Evolutionary conservation across 1,140 invertebrate species (phyloP).

Genomic region (Agrilus planipennis): DNA sequence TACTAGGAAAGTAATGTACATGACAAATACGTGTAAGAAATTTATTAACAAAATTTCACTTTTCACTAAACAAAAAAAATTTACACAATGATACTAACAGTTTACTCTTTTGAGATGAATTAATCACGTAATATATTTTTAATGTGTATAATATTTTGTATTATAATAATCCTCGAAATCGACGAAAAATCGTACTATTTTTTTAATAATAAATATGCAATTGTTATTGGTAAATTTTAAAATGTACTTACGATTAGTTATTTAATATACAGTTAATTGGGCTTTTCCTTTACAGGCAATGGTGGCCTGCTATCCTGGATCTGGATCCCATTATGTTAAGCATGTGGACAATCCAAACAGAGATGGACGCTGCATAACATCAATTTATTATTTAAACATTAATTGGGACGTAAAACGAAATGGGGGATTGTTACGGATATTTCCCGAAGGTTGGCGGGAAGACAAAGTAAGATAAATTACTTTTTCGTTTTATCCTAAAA

Average conservation of each 20-base stretch:
- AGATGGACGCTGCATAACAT: slow-evolving; percentile 88
- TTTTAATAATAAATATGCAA: background rate
- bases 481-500: too few relatives aligned
- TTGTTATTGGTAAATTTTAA: too few relatives aligned
- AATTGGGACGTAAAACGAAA: slow-evolving; percentile 73
- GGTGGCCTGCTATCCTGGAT: slow-evolving; percentile 92
- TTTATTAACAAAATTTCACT: too few relatives aligned
- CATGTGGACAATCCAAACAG: slow-evolving; percentile 96
- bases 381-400: slow-evolving; percentile 92
- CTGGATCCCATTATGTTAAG: slow-evolving; percentile 85
- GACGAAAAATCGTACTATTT: background rate
- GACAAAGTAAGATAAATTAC: slow-evolving; percentile 25
- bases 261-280: background rate
- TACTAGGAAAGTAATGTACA: too few relatives aligned
- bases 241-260: background rate
- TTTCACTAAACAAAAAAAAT: too few relatives aligned
- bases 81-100: too few relatives aligned
- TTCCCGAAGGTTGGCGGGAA: slow-evolving; percentile 69
- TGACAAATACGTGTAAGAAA: too few relatives aligned
- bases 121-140: too few relatives aligned
- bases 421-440: slow-evolving; percentile 63
- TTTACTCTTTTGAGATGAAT: too few relatives aligned
- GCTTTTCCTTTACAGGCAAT: slow-evolving; percentile 61
- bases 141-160: too few relatives aligned
- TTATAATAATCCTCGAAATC: too few relatives aligned